These are phyloP conservation scores for Pituophis catenifer DNA, from an alignment of 2,113 vertebrate genomes.

Conservation along the genomic window DNA sequence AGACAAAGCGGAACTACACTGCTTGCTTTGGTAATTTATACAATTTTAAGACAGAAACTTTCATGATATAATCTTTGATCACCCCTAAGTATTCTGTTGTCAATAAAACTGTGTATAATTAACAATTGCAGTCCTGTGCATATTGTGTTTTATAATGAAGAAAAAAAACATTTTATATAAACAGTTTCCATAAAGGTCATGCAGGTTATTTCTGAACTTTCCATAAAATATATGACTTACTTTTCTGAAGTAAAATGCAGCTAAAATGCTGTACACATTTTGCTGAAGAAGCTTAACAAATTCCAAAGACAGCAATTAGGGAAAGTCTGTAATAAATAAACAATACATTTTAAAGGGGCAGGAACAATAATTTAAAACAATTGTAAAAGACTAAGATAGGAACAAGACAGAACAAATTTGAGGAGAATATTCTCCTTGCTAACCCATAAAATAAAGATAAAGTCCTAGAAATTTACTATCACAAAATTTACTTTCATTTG, in stretches of 20 bases:
- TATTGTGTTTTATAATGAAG: background rate
- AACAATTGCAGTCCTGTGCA: background rate
- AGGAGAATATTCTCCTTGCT: background rate
- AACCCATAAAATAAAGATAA: background rate
- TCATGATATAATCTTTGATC: too few species aligned
- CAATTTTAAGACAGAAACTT: background rate
- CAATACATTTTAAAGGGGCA: background rate
- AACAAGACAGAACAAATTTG: background rate
- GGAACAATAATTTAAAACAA: background rate
- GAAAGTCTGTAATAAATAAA: background rate
- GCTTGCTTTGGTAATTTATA: background rate
- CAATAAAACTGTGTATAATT: too few species aligned
- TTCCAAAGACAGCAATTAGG: too few species aligned
- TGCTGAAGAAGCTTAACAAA: background rate
- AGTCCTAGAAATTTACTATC: background rate
- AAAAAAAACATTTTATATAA: background rate
- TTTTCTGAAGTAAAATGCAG: background rate
- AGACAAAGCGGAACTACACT: background rate
- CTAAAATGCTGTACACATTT: background rate
- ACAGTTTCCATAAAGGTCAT: background rate
- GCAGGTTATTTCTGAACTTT: background rate
- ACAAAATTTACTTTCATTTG: background rate
- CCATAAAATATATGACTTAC: background rate
- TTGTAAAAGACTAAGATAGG: background rate
- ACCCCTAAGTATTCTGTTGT: too few species aligned